Percentiles rank a stretch among this genome's conserved stretches.
Conservation (phyloP, 2,797 vertebrate genomes). For the Macroramphosus scolopax region DNA sequence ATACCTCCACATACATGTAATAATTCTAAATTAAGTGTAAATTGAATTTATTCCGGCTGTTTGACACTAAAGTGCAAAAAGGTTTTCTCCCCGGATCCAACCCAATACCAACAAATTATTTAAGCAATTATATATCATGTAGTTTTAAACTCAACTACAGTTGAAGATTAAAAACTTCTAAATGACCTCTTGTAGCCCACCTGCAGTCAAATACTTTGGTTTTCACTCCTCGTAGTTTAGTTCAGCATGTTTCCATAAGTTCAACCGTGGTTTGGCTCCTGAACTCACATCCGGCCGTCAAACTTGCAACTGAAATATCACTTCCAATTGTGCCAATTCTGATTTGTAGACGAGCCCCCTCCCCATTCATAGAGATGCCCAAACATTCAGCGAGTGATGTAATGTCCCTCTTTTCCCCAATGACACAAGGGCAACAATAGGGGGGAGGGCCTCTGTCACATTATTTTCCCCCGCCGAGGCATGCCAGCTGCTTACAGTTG, state of each 20-base stretch:
- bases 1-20: too few relatives aligned
- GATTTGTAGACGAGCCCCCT: constrained; percentile 47
- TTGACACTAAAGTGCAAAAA: too few relatives aligned
- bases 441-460: constrained; percentile 73
- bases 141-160: too few relatives aligned
- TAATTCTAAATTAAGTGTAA: background rate
- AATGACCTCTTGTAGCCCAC: too few relatives aligned
- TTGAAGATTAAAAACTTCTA: too few relatives aligned
- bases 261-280: too few relatives aligned
- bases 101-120: too few relatives aligned
- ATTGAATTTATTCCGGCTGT: background rate
- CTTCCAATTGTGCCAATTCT: constrained; percentile 50
- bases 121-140: too few relatives aligned
- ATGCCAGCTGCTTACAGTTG: constrained; percentile 82
- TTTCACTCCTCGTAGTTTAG: too few relatives aligned
- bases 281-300: constrained; percentile 19
- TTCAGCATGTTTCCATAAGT: too few relatives aligned
- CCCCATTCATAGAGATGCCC: constrained; percentile 42
- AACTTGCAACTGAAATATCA: constrained; percentile 35
- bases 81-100: too few relatives aligned
- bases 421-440: constrained; percentile 75
- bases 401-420: constrained; percentile 70
- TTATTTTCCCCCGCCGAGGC: constrained; percentile 75
- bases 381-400: constrained; percentile 64
- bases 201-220: too few relatives aligned